Conservation (phyloP, 2,797 vertebrate genomes). For the Agapornis canus region DNA sequence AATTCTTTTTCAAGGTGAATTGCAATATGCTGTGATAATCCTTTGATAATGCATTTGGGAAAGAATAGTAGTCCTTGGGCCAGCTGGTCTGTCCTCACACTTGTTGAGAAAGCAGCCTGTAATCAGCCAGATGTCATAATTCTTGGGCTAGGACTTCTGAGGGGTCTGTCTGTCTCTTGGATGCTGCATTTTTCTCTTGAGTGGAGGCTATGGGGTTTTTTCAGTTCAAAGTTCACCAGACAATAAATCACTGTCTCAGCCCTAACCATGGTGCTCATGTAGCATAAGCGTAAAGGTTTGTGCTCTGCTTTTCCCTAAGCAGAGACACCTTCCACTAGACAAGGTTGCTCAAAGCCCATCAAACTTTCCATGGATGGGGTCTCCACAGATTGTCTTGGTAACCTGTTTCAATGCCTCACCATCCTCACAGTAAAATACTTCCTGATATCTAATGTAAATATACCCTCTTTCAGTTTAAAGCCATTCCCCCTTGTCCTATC, state of each 20-base stretch:
- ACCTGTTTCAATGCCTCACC: neutral
- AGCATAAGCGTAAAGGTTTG: rapidly evolving
- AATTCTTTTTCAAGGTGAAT: neutral
- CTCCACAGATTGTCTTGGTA: neutral
- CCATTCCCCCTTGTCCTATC: neutral
- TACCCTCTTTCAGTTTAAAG: neutral
- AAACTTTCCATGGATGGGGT: neutral
- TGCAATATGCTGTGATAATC: neutral
- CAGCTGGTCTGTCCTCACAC: neutral
- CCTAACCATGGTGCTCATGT: neutral
- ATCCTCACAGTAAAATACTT: neutral
- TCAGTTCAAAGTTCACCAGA: neutral
- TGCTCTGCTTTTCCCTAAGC: neutral
- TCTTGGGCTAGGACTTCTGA: neutral
- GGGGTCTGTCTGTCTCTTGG: neutral
- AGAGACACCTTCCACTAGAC: neutral
- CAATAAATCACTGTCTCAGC: neutral
- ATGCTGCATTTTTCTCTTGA: neutral
- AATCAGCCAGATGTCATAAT: neutral
- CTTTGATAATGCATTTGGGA: neutral
- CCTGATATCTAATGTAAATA: neutral
- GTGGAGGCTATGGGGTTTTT: rapidly evolving
- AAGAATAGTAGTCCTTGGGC: neutral
- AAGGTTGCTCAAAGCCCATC: neutral
- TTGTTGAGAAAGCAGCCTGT: neutral